phyloP scores from a whole-genome alignment of 2,113 vertebrate genomes.

The Phalacrocorax aristotelis region DNA sequence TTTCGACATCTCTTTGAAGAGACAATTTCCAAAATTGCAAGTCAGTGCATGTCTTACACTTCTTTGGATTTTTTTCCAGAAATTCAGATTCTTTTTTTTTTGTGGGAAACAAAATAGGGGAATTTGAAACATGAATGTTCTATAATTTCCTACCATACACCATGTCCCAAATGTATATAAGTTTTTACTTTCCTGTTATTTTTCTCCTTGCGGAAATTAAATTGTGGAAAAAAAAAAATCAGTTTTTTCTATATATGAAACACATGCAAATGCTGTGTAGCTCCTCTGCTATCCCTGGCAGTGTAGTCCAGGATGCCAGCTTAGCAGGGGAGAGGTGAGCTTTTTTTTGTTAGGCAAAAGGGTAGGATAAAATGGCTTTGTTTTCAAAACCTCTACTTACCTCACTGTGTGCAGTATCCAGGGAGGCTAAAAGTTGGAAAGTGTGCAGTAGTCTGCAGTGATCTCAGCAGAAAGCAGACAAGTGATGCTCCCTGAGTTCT shows the following conservation, averaged over 20 bases:
- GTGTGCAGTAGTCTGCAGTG: too few species aligned
- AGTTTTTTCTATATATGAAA: background rate
- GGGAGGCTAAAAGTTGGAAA: background rate
- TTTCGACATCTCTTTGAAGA: background rate
- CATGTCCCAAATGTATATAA: background rate
- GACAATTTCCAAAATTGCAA: background rate
- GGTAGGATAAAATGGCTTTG: background rate
- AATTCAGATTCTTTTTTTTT: background rate
- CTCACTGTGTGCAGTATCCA: background rate
- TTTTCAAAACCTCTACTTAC: background rate
- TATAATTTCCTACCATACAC: background rate
- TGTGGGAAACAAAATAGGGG: background rate
- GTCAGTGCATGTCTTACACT: background rate
- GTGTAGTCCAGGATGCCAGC: background rate
- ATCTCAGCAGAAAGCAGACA: background rate
- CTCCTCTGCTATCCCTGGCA: background rate
- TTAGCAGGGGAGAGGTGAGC: background rate
- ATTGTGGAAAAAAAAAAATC: background rate
- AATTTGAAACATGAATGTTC: background rate
- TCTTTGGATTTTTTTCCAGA: background rate
- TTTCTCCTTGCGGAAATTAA: background rate
- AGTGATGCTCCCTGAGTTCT: background rate
- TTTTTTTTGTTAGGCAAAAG: background rate
- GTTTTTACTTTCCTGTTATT: rapidly evolving
- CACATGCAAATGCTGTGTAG: rapidly evolving